Evolutionary conservation across 2,888 invertebrate genomes (phyloP), one percentile per base, ranked within the genome.

Genomic region (Pelosia muscerda): DNA sequence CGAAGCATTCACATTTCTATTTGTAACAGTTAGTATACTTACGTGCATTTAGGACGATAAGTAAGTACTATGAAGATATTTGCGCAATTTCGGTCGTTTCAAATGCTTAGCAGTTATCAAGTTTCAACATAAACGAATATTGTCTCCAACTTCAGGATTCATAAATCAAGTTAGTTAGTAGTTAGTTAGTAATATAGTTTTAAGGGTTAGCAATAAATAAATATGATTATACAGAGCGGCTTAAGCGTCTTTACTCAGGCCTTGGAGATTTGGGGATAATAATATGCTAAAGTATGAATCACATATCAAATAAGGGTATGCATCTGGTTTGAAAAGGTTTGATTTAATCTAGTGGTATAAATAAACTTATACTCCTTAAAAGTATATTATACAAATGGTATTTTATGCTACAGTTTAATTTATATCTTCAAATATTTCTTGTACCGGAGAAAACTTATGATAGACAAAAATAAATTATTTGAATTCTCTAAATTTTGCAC

Each of bases 271-370:
- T 49, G n/a, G 9, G n/a, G 1, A 49, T n/a, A 49, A 49, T 49
- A 49, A 49, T 49, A 49, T 49, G 49, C n/a, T 49, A n/a, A n/a
- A n/a, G 49, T 49, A 49, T 49, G 49, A 49, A 8, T 49, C 49
- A 49, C 49, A 49, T 2, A 49, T 49, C 49, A 49, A n/a, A n/a
- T 38, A 49, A n/a, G 49, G 49, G n/a, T 2, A 49, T 19, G 49
- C 8, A n/a, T 49, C 49, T 9, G n/a, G 49, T 49, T 49, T 49
- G n/a, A 49, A 42, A 49, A 49, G 49, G 49, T n/a, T 49, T n/a
- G 49, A 49, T n/a, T 49, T 5, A n/a, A 49, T 49, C n/a, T 49
- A 49, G n/a, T 49, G n/a, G 49, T 49, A 49, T 49, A 49, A 49
- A 49, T 19, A 49, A 19, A 49, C 49, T n/a, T 9, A 49, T n/a